phyloP scores from a whole-genome alignment of 1,140 invertebrate species.

The Elymnias hypermnestra region DNA sequence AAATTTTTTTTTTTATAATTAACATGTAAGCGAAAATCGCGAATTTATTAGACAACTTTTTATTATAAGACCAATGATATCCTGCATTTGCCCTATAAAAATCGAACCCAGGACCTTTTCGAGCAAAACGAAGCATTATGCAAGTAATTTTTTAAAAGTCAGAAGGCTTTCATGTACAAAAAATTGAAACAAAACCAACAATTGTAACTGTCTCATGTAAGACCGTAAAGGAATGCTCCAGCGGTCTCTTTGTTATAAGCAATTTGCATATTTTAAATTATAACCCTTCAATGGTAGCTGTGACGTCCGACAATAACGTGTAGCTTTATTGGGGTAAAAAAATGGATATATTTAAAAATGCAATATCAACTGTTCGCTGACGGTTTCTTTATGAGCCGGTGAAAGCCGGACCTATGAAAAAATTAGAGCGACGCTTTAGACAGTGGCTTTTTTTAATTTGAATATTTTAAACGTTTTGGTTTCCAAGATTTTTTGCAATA shows the following conservation, averaged over 20 bases:
- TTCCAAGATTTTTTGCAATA: no score
- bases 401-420: slow-evolving; percentile 31
- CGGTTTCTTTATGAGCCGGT: slow-evolving; percentile 47
- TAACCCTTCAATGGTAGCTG: slow-evolving; percentile 47
- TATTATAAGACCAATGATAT: no score
- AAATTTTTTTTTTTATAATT: no score
- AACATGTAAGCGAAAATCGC: no score
- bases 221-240: slow-evolving; percentile 19
- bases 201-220: slow-evolving; percentile 19
- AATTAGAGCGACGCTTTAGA: slow-evolving; percentile 18
- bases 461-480: slow-evolving; percentile 13
- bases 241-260: slow-evolving; percentile 36
- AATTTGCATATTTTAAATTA: slow-evolving; percentile 63
- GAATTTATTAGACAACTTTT: no score
- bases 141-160: no score
- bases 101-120: no score
- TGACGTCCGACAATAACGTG: slow-evolving; percentile 36
- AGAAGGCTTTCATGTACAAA: no score
- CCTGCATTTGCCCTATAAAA: no score
- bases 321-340: slow-evolving; percentile 57
- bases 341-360: slow-evolving; percentile 14
- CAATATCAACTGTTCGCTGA: slow-evolving; percentile 29
- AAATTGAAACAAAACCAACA: slow-evolving; percentile 1
- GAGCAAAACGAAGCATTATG: no score
- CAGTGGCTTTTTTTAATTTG: slow-evolving; percentile 16